Evolutionary conservation across 2,888 invertebrate genomes (phyloP).

Genomic region (Pheosia gnoma): DNA sequence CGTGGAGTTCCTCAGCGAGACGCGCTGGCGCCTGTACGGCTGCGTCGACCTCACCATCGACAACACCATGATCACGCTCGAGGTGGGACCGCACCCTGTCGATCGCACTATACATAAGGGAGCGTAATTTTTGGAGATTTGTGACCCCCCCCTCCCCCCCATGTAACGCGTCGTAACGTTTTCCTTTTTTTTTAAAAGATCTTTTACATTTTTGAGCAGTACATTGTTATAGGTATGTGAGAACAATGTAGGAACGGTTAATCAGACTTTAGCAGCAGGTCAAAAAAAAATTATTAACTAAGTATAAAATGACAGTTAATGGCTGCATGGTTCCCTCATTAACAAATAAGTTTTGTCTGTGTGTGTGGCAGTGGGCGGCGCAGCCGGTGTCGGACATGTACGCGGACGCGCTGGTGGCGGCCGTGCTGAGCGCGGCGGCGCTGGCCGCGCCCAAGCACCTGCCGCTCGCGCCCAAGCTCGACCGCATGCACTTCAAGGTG

Average conservation of each 20-base stretch:
- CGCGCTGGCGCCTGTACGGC: slow-evolving; percentile 91
- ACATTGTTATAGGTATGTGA: too few relatives aligned
- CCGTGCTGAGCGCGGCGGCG: slow-evolving; percentile 90
- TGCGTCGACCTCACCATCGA: slow-evolving; percentile 93
- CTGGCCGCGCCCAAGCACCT: slow-evolving; percentile 57
- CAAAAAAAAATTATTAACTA: too few relatives aligned
- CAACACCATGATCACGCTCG: slow-evolving; percentile 92
- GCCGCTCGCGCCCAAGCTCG: slow-evolving; percentile 87
- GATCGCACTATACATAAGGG: too few relatives aligned
- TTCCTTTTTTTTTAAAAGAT: too few relatives aligned
- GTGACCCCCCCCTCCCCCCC: too few relatives aligned
- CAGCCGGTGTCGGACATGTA: slow-evolving; percentile 99
- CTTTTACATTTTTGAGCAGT: too few relatives aligned
- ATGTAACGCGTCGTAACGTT: too few relatives aligned
- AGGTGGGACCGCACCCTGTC: slow-evolving; percentile 73
- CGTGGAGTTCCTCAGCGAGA: slow-evolving; percentile 87
- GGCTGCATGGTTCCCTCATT: too few relatives aligned
- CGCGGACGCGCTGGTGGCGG: slow-evolving; percentile 97
- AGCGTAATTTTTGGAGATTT: too few relatives aligned
- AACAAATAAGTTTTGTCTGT: background rate
- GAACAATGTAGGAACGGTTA: too few relatives aligned
- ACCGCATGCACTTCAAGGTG: slow-evolving; percentile 95
- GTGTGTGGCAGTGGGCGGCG: slow-evolving; percentile 90
- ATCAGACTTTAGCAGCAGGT: too few relatives aligned
- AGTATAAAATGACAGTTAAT: too few relatives aligned